Percentiles rank a stretch among this genome's conserved stretches.
Conservation (phyloP, 2,888 invertebrate species). For the Phania funesta region DNA sequence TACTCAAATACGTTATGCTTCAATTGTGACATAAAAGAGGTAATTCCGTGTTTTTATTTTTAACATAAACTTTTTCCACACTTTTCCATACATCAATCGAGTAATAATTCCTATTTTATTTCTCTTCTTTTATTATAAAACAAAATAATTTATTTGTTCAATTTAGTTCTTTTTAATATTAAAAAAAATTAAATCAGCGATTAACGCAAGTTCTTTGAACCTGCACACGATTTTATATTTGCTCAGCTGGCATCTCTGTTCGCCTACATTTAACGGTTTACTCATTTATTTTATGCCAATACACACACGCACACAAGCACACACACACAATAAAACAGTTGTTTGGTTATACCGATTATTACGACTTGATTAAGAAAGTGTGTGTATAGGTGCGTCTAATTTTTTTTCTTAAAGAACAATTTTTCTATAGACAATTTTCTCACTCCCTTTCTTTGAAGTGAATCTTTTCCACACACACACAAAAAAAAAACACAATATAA, state of each 20-base stretch:
- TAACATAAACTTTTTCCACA: too few species aligned
- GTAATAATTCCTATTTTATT: too few species aligned
- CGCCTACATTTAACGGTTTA: conserved; percentile 21
- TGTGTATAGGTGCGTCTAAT: neutral
- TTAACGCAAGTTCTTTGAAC: neutral
- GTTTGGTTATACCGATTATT: conserved; percentile 50
- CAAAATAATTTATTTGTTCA: too few species aligned
- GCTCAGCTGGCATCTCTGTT: conserved; percentile 35
- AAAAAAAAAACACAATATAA: neutral
- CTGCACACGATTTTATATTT: neutral
- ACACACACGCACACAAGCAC: conserved; percentile 32
- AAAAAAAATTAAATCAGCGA: too few species aligned
- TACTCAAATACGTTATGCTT: too few species aligned
- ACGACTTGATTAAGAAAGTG: conserved; percentile 29
- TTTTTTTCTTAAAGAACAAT: conserved; percentile 25
- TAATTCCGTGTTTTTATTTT: too few species aligned
- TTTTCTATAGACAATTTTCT: conserved; percentile 33
- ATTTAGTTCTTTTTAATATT: too few species aligned
- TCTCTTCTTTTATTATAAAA: too few species aligned
- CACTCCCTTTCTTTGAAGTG: conserved; percentile 2
- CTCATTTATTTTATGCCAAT: conserved; percentile 33
- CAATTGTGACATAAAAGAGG: too few species aligned
- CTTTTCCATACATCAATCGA: too few species aligned
- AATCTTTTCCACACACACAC: conserved; percentile 8
- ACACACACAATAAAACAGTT: conserved; percentile 17